Evolutionary conservation across 1,140 invertebrate species (phyloP), one percentile per base, ranked within the genome.

Genomic region (Galleria mellonella): DNA sequence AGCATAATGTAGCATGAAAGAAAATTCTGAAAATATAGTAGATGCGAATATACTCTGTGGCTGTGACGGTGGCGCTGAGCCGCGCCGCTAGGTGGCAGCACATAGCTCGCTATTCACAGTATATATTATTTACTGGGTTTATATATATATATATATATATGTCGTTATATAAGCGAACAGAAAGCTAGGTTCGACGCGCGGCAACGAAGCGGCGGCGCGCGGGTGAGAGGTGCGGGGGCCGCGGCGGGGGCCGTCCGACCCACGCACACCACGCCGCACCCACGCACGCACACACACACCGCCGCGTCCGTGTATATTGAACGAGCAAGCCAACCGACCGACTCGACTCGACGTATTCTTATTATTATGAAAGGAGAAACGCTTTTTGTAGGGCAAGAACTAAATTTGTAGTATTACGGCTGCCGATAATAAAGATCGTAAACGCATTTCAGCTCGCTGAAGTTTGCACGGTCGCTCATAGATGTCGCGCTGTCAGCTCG

Each of bases 281-380:
- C 53, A 56, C 72, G 48, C 70, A 73, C 76, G 81, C 78, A 51
- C 5, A 7, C 46, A 37, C 37, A 23, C 33, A 36, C 40, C 64
- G 69, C 64, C 72, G 31, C 55, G 69, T 75, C 60, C 62, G 60
- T 58, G 72, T 63, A 65, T 68, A 73, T 54, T 69, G 62, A 72
- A 52, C 72, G 61, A 67, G 66, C 70, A 66, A 74, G 62, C 75
- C 68, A 66, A 74, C 70, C 72, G 73, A 74, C 73, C 75, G 66
- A 66, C 72, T 68, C 72, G 73, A 74, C 73, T 72, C 81, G 69
- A 64, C 72, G 77, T 84, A 84, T 84, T 84, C 78, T 84, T 84
- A 84, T 84, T 84, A 84, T 82, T 81, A 84, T 83, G 81, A 84
- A 84, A 84, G 78, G 77, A 84, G 81, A 84, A 84, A 84, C 81